Base-by-base conservation (phyloP, 2,797 vertebrate species). In the Loriculus beryllinus region DNA sequence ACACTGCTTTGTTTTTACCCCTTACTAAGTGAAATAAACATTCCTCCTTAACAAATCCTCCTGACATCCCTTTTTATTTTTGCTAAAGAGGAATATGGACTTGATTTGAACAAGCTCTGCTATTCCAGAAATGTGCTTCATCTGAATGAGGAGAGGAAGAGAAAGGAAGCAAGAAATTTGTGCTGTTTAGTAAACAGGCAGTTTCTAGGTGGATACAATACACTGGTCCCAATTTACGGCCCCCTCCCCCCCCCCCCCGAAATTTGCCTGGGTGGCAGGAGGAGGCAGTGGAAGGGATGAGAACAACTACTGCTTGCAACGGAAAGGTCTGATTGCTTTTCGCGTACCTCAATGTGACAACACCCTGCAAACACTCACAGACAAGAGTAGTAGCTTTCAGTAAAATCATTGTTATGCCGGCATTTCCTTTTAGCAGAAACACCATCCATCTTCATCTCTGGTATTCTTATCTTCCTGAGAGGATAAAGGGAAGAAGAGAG, bases 171-270 rank as follows among this genome's bases (percentile, higher is more conserved):
- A 0, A 92, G 81, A 90, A 87, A 87, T 91, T 37, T 56, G 62
- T 51, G 48, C 65, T 87, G 56, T 78, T 90, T 80, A 90, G 83
- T 88, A 96, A 93, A 86, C 42, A 90, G 51, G 40, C 82, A 85
- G 94, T 96, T 96, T 96, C 96, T 56, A 93, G 87, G 89, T 48
- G 92, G 88, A 95, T 25, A 48, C 28, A 42, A 87, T 29, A 83
- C 45, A 47, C 71, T 72, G 23, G 31, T 81, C 76, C 47, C n/a
- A 57, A 45, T 69, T 86, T 76, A 88, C 49, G 51, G 42, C 3
- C 81, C 29, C 20, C 23, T 35, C 20, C 14, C 43, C 31, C 26
- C 26, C 42, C 39, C 22, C 10, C 48, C 91, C 85, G 75, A 83
- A 92, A 90, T 75, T 20, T 86, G 87, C 79, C 72, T 37, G 26